A percentile compares a stretch with the other conserved stretches of the same genome.
Evolutionary conservation across 2,797 vertebrate genomes (phyloP).

Genomic region (Aldrovandia affinis): DNA sequence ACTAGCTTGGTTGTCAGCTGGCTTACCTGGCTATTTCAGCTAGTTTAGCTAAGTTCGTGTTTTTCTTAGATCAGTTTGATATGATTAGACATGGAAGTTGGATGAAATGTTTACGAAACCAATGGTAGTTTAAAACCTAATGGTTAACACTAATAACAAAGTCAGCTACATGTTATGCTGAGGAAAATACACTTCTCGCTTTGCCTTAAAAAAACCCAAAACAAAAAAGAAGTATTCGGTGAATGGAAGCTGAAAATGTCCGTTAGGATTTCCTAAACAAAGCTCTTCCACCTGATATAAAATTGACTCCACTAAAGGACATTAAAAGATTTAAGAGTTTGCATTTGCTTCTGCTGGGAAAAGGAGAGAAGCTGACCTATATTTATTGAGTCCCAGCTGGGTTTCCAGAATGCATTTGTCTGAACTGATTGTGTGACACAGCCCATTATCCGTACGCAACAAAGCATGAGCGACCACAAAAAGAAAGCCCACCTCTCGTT

Average conservation of each 20-base stretch:
- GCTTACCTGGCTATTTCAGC: neutral
- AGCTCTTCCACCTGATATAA: neutral
- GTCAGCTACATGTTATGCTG: neutral
- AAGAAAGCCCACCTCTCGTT: neutral
- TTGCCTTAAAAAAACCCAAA: neutral
- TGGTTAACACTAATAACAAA: neutral
- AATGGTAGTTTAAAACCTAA: too few species aligned
- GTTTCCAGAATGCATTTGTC: conserved; percentile 10
- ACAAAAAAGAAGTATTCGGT: neutral
- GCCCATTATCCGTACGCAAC: neutral
- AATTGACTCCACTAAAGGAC: too few species aligned
- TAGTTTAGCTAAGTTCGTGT: neutral
- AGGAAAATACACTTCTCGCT: neutral
- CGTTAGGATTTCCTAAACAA: neutral
- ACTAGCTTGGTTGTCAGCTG: neutral
- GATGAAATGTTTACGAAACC: neutral
- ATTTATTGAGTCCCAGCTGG: neutral
- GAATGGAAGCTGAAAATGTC: neutral
- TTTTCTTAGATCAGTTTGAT: neutral
- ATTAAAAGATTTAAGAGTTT: neutral
- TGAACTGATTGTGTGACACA: neutral
- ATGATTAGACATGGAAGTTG: neutral
- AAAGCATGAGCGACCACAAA: neutral
- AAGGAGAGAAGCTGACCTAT: neutral
- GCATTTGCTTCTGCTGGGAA: neutral